Evolutionary conservation across 2,888 invertebrate genomes (phyloP).

Genomic region (Thelaira solivaga): DNA sequence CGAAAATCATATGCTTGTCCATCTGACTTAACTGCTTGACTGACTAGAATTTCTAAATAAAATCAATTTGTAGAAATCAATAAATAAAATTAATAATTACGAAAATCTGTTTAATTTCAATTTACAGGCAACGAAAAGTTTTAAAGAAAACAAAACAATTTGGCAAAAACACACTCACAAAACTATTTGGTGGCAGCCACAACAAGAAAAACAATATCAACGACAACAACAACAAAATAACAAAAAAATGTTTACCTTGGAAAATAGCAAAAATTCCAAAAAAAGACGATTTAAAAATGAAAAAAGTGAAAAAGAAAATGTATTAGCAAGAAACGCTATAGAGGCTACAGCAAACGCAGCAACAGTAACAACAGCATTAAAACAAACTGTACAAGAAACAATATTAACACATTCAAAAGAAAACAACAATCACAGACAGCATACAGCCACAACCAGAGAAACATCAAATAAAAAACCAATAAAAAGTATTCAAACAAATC

Average conservation of each 20-base stretch:
- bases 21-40: too few species aligned
- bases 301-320: slow-evolving; percentile 19
- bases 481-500: slow-evolving; percentile 59
- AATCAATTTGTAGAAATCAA: slow-evolving; percentile 21
- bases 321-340: slow-evolving; percentile 21
- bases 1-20: slow-evolving; percentile 29
- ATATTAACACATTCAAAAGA: not conserved
- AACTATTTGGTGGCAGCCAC: slow-evolving; percentile 15
- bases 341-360: slow-evolving; percentile 10
- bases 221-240: not conserved
- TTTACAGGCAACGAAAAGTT: slow-evolving; percentile 41
- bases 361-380: slow-evolving; percentile 14
- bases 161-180: not conserved
- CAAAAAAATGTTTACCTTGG: slow-evolving; percentile 54
- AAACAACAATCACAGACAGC: not conserved
- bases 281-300: slow-evolving; percentile 42
- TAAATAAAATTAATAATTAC: not conserved
- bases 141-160: too few species aligned
- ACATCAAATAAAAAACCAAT: slow-evolving; percentile 42
- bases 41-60: not conserved
- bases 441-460: slow-evolving; percentile 4
- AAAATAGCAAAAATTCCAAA: slow-evolving; percentile 40
- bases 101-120: slow-evolving; percentile 39
- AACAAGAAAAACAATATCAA: not conserved
- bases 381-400: slow-evolving; percentile 22